These are phyloP conservation scores for Forficula auricularia DNA, from an alignment of 1,140 invertebrate species.

Conservation along the genomic window DNA sequence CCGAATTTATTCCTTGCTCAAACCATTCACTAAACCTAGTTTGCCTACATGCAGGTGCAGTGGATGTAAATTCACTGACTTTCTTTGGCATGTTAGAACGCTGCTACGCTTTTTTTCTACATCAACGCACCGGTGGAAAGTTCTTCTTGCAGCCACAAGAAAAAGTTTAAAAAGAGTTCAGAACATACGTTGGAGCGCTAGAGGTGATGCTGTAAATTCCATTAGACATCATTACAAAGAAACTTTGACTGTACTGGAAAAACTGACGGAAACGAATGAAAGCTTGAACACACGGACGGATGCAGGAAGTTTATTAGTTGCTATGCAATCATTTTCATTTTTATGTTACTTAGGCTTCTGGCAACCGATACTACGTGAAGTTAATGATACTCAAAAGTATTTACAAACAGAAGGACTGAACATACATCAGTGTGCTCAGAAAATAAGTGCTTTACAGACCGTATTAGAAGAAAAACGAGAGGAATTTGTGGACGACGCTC, in stretches of 20 bases:
- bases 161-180: not conserved
- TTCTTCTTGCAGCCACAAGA: not conserved
- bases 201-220: slow-evolving; percentile 1
- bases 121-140: not conserved
- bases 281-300: slow-evolving; percentile 16
- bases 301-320: slow-evolving; percentile 11
- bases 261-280: slow-evolving; percentile 16
- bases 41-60: slow-evolving; percentile 13
- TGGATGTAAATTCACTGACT: slow-evolving; percentile 5
- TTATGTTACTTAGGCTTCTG: slow-evolving; percentile 18
- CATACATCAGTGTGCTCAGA: slow-evolving; percentile 19
- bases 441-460: slow-evolving; percentile 14
- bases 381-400: slow-evolving; percentile 20
- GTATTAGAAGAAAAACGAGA: slow-evolving; percentile 20
- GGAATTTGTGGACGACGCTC: slow-evolving; percentile 17
- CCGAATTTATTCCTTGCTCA: slow-evolving; percentile 15
- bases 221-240: slow-evolving; percentile 9
- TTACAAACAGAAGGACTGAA: slow-evolving; percentile 14
- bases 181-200: slow-evolving; percentile 3
- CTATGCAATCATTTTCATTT: slow-evolving; percentile 15
- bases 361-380: slow-evolving; percentile 18
- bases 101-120: slow-evolving; percentile 11
- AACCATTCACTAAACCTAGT: slow-evolving; percentile 17
- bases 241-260: slow-evolving; percentile 10
- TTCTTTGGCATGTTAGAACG: slow-evolving; percentile 13